Evolutionary conservation across 2,797 vertebrate species (phyloP).

Genomic region (Neosilurus mollespiculum): DNA sequence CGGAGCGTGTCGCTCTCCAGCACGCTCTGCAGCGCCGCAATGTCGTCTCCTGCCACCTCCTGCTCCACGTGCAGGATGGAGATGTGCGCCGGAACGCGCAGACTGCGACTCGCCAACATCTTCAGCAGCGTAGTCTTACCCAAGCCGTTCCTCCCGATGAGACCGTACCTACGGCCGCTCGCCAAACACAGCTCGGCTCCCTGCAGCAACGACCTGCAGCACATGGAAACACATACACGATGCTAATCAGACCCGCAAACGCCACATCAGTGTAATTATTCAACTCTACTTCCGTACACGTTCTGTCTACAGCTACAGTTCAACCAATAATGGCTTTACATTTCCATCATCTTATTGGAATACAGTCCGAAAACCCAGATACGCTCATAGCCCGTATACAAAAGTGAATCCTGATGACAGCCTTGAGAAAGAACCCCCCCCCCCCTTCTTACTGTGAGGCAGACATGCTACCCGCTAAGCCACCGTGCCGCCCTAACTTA

Average conservation of each 20-base stretch:
- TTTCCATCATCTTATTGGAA: not conserved
- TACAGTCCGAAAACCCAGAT: no score
- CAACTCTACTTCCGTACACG: not conserved
- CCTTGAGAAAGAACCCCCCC: no score
- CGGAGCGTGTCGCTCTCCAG: slow-evolving; percentile 86
- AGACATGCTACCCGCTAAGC: no score
- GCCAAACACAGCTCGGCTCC: slow-evolving; percentile 89
- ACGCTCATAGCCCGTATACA: no score
- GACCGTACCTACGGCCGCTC: slow-evolving; percentile 85
- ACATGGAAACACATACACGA: not conserved
- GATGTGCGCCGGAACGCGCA: slow-evolving; percentile 89
- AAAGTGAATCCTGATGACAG: no score
- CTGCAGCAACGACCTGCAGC: slow-evolving; percentile 81
- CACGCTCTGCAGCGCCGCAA: slow-evolving; percentile 86
- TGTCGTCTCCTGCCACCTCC: slow-evolving; percentile 92
- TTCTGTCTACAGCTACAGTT: not conserved
- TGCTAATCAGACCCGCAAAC: not conserved
- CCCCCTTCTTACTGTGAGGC: no score
- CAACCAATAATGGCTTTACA: not conserved
- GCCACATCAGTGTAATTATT: not conserved
- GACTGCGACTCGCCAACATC: slow-evolving; percentile 89
- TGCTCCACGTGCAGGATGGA: slow-evolving; percentile 96
- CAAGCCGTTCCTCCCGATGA: slow-evolving; percentile 91
- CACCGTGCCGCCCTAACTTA: no score
- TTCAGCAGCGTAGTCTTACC: slow-evolving; percentile 95